Evolutionary conservation across 2,888 invertebrate genomes (phyloP), one percentile per base, ranked within the genome.

Genomic region (Rhogogaster chlorosoma): DNA sequence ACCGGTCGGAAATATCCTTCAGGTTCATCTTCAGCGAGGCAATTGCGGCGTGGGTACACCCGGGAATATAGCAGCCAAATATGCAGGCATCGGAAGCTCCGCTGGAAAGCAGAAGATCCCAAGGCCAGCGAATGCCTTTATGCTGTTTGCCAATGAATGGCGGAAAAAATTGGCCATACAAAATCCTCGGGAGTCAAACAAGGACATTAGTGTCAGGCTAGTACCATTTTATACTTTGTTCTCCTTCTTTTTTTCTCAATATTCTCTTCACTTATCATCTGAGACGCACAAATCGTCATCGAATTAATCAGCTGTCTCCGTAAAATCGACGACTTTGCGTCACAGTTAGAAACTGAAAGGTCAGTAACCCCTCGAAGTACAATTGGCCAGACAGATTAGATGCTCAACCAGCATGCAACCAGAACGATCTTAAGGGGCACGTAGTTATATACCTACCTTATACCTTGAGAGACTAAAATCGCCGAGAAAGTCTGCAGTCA

Each of bases 81-180:
- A 83, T 36, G 83, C 22, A 18, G 83, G 45, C 12, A 32, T 57
- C 15, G 83, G 67, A 45, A 83, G 70, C 26, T 67, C 83, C 7
- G 83, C 70, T 45, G 86, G 75, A 77, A 91, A 92, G 86, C 91
- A 92, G 85, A 95, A 94, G 91, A 95, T 96, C 42, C 95, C 95
- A 1, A 93, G 96, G 64, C 96, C 96, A 2, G 95, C 95, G 1
- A 96, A 96, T 90, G 95, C 95, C 0, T 96, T 96, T 88, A 95
- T 96, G 95, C 92, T 96, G 12, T 96, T 95, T 89, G 95, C 95
- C 32, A 95, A 95, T 89, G 95, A 95, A 87, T 95, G 95, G 94
- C 91, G 96, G 45, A 95, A 95, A 89, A 94, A 94, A 88, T 92
- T 95, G 87, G 95, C 95, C 0, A 92, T 94, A 57, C 93, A 94